Evolutionary conservation across 1,140 invertebrate genomes (phyloP).

Genomic region (Acyrthosiphon pisum): DNA sequence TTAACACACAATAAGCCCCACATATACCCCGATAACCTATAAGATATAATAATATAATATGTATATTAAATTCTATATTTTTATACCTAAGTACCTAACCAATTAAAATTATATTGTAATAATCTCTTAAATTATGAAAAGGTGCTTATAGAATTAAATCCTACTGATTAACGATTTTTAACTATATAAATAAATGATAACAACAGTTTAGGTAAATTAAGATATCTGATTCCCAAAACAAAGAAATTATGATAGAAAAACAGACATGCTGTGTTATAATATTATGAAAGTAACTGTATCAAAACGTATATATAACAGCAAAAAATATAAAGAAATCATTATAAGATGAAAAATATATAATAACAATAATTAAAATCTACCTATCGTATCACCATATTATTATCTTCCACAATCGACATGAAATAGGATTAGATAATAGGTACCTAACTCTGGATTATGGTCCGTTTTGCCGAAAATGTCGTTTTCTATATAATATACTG

Average conservation of each 20-base stretch:
- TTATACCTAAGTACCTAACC: not conserved
- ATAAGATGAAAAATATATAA: not conserved
- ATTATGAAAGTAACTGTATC: not conserved
- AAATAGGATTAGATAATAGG: not conserved
- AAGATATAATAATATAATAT: not conserved
- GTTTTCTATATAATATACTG: not conserved
- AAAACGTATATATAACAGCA: not conserved
- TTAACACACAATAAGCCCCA: not conserved
- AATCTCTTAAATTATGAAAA: not conserved
- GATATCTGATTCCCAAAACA: not conserved
- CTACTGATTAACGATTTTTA: not conserved
- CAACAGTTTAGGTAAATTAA: not conserved
- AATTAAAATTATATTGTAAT: not conserved
- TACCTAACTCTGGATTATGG: not conserved
- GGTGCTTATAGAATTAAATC: not conserved
- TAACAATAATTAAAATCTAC: not conserved
- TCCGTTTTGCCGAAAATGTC: not conserved
- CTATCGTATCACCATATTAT: not conserved
- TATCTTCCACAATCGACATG: not conserved
- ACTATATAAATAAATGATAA: not conserved
- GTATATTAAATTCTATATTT: not conserved
- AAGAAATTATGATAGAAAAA: not conserved
- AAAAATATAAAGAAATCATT: not conserved
- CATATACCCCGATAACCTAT: not conserved
- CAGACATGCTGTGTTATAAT: not conserved